Conservation (phyloP, 2,797 vertebrate genomes). For the Champsocephalus gunnari region DNA sequence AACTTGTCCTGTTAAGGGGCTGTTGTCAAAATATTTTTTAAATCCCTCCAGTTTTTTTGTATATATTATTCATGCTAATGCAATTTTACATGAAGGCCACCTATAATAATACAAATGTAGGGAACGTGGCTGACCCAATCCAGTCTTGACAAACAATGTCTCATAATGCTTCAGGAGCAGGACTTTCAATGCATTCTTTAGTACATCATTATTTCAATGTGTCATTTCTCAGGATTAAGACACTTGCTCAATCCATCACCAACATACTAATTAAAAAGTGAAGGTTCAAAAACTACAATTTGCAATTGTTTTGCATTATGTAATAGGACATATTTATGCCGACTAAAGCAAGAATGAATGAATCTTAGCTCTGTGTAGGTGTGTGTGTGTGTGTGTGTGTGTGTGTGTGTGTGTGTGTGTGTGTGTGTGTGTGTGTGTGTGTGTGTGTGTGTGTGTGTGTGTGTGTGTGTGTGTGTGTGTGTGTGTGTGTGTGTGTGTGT, state of each 20-base stretch:
- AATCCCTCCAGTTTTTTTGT: background rate
- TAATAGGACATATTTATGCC: slow-evolving; percentile 9
- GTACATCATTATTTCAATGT: background rate
- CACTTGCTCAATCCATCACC: background rate
- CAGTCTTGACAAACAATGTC: background rate
- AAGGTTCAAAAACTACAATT: background rate
- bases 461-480: background rate
- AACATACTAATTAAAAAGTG: background rate
- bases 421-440: background rate
- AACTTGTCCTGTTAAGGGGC: background rate
- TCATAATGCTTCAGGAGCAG: background rate
- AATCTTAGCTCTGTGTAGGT: slow-evolving; percentile 11
- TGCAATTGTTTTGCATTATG: background rate
- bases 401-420: background rate
- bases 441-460: background rate
- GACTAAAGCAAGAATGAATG: slow-evolving; percentile 25
- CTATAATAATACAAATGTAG: background rate
- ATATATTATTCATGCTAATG: background rate
- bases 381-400: background rate
- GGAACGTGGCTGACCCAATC: too few species aligned
- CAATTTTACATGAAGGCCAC: background rate
- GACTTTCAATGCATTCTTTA: background rate
- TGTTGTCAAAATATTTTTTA: background rate
- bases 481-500: too few species aligned
- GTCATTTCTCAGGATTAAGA: background rate